phyloP scores from a whole-genome alignment of 2,888 invertebrate genomes.

The Dromius quadrimaculatus region DNA sequence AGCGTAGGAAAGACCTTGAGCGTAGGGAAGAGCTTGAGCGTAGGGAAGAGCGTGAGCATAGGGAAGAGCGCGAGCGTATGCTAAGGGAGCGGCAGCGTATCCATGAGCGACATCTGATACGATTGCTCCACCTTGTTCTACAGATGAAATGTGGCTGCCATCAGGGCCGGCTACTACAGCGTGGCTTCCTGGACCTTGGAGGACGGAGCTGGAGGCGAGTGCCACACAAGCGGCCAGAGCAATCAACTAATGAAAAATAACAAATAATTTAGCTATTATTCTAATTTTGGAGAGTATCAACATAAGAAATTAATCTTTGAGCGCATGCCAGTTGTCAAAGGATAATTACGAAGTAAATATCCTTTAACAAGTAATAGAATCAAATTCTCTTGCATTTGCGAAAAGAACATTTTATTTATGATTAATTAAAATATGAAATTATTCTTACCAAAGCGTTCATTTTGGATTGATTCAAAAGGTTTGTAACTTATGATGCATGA shows the following conservation, averaged over 20 bases:
- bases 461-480: conserved; percentile 35
- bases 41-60: conserved; percentile 44
- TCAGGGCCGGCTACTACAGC: conserved; percentile 59
- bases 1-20: too few species aligned
- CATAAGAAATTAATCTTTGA: too few species aligned
- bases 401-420: too few species aligned
- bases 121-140: conserved; percentile 57
- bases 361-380: too few species aligned
- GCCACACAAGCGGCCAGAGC: conserved; percentile 53
- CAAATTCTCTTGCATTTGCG: too few species aligned
- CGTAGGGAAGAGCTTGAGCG: conserved; percentile 47
- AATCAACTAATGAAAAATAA: conserved; percentile 46
- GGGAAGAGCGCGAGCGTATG: conserved; percentile 1
- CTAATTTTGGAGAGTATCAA: too few species aligned
- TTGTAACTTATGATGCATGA: conserved; percentile 37
- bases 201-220: conserved; percentile 54
- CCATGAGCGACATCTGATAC: conserved; percentile 55
- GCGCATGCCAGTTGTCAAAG: too few species aligned
- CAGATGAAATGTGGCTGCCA: conserved; percentile 57
- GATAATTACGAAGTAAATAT: too few species aligned
- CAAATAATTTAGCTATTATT: too few species aligned
- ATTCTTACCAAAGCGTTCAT: conserved; percentile 55
- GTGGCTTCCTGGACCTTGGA: conserved; percentile 58
- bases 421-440: not conserved
- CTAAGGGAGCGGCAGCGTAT: conserved; percentile 41